These are phyloP conservation scores for Hipposideros armiger DNA, from an alignment of 2,113 vertebrate genomes.

Conservation along the genomic window DNA sequence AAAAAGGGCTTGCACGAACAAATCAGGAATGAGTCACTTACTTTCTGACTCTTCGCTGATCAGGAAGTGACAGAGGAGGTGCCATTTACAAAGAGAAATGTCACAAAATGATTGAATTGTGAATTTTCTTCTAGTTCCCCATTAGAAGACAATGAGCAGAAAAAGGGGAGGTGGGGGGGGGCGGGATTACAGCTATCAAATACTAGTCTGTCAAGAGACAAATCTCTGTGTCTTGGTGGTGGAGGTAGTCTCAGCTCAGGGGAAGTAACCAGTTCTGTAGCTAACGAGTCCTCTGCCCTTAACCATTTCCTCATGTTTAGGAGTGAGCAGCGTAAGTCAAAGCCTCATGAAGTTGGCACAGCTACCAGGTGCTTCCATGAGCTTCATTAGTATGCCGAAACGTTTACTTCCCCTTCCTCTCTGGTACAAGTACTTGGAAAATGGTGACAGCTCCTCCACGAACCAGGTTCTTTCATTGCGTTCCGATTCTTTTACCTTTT, in stretches of 20 bases:
- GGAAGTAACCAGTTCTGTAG: not conserved
- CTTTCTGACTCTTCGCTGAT: slow-evolving; percentile 64
- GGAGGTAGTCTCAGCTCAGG: slow-evolving; percentile 36
- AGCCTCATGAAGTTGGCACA: not conserved
- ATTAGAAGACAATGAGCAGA: slow-evolving; percentile 69
- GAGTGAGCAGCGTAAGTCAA: not conserved
- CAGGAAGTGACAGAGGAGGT: slow-evolving; percentile 68
- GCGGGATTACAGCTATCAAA: slow-evolving; percentile 7
- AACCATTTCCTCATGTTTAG: not conserved
- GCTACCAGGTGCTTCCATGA: not conserved
- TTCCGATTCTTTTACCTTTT: not conserved
- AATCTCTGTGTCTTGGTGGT: not conserved
- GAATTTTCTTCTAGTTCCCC: slow-evolving; percentile 32
- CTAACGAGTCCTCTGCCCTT: not conserved
- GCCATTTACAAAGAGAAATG: slow-evolving; percentile 65
- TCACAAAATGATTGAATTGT: slow-evolving; percentile 64
- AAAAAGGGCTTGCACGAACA: slow-evolving; percentile 70
- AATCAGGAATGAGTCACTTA: slow-evolving; percentile 69
- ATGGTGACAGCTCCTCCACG: not conserved
- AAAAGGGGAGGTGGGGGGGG: not conserved
- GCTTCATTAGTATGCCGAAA: not conserved
- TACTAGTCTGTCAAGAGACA: slow-evolving; percentile 44
- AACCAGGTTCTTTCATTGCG: not conserved
- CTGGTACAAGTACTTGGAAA: not conserved
- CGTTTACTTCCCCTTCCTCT: not conserved